Evolutionary conservation across 2,888 invertebrate species (phyloP).

Genomic region (Neoascia interrupta): DNA sequence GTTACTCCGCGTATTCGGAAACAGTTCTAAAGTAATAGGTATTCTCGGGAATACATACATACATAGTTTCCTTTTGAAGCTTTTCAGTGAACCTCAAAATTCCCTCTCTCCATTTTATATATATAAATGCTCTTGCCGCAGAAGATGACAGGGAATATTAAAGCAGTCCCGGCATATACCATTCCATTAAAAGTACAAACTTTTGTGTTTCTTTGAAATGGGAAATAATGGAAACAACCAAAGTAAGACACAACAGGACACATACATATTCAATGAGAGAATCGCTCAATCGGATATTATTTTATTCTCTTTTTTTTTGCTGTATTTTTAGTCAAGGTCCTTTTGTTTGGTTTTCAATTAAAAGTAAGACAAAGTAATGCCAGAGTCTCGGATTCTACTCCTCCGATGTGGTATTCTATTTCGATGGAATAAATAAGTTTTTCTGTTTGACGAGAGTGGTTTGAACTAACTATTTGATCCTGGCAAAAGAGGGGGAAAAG

Average conservation of each 20-base stretch:
- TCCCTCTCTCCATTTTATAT: too few relatives aligned
- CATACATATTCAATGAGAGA: conserved; percentile 1
- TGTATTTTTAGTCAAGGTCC: too few relatives aligned
- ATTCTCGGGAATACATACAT: too few relatives aligned
- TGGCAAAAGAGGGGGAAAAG: not conserved
- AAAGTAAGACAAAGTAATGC: not conserved
- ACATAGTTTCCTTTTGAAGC: too few relatives aligned
- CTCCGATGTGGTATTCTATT: too few relatives aligned
- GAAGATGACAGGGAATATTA: not conserved
- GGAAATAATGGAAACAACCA: not conserved
- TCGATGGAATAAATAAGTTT: not conserved
- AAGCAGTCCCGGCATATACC: not conserved
- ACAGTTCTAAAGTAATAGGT: too few relatives aligned
- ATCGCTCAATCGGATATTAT: not conserved
- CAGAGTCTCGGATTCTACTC: too few relatives aligned
- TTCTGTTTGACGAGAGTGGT: not conserved
- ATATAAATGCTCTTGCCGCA: not conserved
- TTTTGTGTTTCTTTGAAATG: not conserved
- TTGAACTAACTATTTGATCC: not conserved
- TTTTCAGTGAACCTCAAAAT: too few relatives aligned
- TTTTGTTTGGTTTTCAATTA: conserved; percentile 14
- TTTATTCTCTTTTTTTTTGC: too few relatives aligned
- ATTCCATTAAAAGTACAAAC: not conserved
- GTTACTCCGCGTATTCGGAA: too few relatives aligned
- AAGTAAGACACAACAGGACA: not conserved